phyloP scores from a whole-genome alignment of 2,113 vertebrate genomes.

The Mesocricetus auratus region DNA sequence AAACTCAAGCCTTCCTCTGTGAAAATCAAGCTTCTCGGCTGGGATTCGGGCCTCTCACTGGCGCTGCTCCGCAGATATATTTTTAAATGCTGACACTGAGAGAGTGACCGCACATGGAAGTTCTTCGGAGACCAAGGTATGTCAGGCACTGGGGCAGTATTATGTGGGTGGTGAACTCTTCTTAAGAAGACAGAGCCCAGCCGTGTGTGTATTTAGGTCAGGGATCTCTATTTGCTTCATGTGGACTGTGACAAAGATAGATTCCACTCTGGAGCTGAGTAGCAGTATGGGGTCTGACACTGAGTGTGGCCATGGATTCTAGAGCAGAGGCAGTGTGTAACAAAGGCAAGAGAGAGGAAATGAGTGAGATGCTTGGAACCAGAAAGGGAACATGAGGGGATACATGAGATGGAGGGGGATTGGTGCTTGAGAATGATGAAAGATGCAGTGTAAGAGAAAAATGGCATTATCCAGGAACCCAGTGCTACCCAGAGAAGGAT shows the following conservation, averaged over 20 bases:
- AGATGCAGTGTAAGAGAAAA: not conserved
- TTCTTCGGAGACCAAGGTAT: not conserved
- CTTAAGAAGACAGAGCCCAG: not conserved
- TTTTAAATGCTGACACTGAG: not conserved
- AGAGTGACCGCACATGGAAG: no score
- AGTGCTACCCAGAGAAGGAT: rapidly evolving
- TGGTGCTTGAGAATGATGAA: no score
- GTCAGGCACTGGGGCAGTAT: not conserved
- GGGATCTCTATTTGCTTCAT: not conserved
- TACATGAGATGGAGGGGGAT: rapidly evolving
- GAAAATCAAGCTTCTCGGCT: no score
- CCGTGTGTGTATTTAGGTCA: no score
- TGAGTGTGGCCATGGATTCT: no score
- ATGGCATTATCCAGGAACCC: not conserved
- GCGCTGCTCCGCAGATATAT: no score
- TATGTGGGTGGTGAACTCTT: rapidly evolving
- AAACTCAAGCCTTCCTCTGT: no score
- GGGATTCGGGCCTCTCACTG: no score
- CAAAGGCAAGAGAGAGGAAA: not conserved
- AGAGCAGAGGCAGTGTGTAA: not conserved
- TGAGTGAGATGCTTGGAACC: not conserved
- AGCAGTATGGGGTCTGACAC: not conserved
- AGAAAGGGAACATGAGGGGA: not conserved
- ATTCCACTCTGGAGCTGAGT: not conserved
- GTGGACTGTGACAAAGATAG: rapidly evolving